Evolutionary conservation across 2,888 invertebrate genomes (phyloP).

Genomic region (Steinernema carpocapsae): DNA sequence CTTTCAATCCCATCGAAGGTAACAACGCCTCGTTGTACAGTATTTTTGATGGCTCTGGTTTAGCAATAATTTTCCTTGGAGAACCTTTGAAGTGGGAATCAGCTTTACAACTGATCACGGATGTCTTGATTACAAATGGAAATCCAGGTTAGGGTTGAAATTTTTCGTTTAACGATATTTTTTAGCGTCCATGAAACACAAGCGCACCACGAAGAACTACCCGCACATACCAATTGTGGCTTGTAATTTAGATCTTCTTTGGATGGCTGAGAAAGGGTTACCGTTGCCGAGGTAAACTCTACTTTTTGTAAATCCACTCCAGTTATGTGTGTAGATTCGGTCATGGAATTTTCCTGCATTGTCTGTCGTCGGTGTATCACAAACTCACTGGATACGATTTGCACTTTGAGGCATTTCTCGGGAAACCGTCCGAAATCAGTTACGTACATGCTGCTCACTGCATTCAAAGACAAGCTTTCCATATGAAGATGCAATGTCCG

Average conservation of each 20-base stretch:
- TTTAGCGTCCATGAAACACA: constrained; percentile 59
- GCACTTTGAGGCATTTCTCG: constrained; percentile 72
- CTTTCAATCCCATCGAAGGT: constrained; percentile 51
- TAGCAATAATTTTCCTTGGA: constrained; percentile 76
- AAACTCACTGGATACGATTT: constrained; percentile 74
- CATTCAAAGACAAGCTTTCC: constrained; percentile 73
- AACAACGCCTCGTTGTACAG: neutral
- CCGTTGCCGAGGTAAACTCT: constrained; percentile 74
- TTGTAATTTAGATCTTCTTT: constrained; percentile 77
- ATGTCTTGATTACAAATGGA: constrained; percentile 75
- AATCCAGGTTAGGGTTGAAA: constrained; percentile 70
- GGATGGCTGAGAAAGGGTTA: constrained; percentile 77
- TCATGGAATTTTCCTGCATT: constrained; percentile 76
- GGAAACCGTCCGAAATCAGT: constrained; percentile 77
- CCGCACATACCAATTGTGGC: constrained; percentile 77
- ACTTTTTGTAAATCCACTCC: no score
- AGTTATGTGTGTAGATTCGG: constrained; percentile 72
- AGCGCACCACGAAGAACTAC: constrained; percentile 70
- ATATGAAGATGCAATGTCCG: constrained; percentile 72
- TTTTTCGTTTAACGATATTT: neutral
- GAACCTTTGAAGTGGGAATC: constrained; percentile 77
- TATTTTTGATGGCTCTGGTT: no score
- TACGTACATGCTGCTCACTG: constrained; percentile 76
- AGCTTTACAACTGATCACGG: constrained; percentile 75
- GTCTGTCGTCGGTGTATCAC: constrained; percentile 76